phyloP scores from a whole-genome alignment of 1,140 invertebrate species.

The Hirudo medicinalis region DNA sequence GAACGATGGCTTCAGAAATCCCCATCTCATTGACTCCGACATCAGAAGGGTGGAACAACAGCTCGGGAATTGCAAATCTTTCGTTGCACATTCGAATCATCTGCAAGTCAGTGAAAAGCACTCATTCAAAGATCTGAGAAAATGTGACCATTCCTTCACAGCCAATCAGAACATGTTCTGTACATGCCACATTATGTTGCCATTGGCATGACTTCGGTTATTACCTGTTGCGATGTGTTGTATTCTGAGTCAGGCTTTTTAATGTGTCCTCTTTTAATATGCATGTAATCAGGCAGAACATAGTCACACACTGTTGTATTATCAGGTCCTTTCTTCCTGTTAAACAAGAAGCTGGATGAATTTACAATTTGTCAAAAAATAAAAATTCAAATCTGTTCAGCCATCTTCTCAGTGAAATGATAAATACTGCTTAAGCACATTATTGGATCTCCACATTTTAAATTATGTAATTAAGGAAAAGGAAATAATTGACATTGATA shows the following conservation, averaged over 20 bases:
- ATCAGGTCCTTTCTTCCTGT: conserved; percentile 44
- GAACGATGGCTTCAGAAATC: conserved; percentile 71
- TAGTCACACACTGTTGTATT: conserved; percentile 73
- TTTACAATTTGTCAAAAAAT: background rate
- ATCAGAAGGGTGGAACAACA: conserved; percentile 87
- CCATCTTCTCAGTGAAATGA: background rate
- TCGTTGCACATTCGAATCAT: conserved; percentile 71
- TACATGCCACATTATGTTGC: no score
- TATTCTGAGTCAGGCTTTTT: conserved; percentile 8
- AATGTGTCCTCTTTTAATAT: conserved; percentile 65
- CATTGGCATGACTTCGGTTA: no score
- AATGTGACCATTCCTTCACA: no score
- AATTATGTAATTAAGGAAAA: background rate
- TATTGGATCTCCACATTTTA: background rate
- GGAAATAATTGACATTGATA: background rate
- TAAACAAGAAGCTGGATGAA: conserved; percentile 10
- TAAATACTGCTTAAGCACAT: background rate
- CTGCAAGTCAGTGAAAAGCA: conserved; percentile 43
- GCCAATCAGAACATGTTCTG: no score
- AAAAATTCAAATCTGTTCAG: no score
- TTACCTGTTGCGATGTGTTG: background rate
- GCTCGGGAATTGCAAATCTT: conserved; percentile 75
- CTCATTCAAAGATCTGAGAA: background rate
- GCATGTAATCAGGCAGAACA: conserved; percentile 85
- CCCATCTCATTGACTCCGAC: conserved; percentile 88